A percentile compares a stretch with the other conserved stretches of the same genome.
Conservation (phyloP, 37 sponge, comb jelly and placozoan species). For the Aphrocallistes beatrix region DNA sequence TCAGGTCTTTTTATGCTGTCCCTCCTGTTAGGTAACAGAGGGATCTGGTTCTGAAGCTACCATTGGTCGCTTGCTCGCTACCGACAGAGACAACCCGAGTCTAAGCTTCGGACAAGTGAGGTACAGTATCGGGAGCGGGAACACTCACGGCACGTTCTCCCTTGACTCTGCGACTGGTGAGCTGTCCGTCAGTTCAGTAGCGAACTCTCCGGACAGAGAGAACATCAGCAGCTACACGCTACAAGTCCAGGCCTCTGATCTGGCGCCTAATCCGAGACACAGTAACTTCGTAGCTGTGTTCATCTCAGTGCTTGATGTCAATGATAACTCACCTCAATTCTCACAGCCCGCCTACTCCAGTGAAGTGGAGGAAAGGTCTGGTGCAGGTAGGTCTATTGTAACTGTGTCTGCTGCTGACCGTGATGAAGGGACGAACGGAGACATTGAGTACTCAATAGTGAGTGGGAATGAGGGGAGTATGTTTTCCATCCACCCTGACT, state of each 20-base stretch:
- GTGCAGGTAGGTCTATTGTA: not conserved
- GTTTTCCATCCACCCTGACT: conserved; percentile 42
- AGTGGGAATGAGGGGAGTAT: conserved; percentile 27
- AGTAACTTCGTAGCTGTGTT: not conserved
- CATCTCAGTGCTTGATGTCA: conserved; percentile 23
- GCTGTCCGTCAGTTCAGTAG: conserved; percentile 6
- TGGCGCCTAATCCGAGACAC: not conserved
- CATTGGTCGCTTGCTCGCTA: conserved; percentile 23
- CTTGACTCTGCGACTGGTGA: conserved; percentile 25
- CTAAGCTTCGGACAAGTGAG: conserved; percentile 4
- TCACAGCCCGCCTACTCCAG: conserved; percentile 24
- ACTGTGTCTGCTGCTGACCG: conserved; percentile 23
- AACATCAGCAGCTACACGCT: conserved; percentile 33
- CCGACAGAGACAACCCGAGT: conserved; percentile 32
- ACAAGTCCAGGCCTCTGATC: conserved; percentile 30
- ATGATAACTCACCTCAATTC: conserved; percentile 50
- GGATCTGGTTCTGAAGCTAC: not conserved
- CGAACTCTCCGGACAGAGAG: conserved; percentile 36
- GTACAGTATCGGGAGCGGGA: conserved; percentile 33
- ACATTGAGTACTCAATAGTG: conserved; percentile 22
- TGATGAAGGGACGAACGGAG: conserved; percentile 29
- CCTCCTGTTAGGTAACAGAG: not conserved
- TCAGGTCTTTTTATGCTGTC: not conserved
- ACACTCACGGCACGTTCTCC: conserved; percentile 12
- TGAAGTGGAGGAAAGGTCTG: conserved; percentile 12